Evolutionary conservation across 2,888 invertebrate species (phyloP), one percentile per base, ranked within the genome.

Genomic region (Microchrysa polita): DNA sequence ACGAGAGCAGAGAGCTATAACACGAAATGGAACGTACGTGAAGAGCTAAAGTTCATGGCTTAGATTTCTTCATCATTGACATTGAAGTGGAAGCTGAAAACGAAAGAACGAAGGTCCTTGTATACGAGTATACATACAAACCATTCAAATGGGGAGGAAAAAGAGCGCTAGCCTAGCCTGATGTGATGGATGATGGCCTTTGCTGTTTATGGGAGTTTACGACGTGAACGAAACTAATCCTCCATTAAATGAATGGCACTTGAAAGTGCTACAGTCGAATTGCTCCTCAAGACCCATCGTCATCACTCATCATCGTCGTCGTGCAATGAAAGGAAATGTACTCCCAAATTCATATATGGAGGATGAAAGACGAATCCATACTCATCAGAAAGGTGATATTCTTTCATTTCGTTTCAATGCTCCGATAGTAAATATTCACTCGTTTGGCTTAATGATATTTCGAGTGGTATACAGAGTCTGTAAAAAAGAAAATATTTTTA

Each of bases 151-250:
- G 20, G 7, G 12, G 23, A 10, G 7, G 12, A 12, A 10, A 14
- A 20, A 60, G 27, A 48, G 48, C 48, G 2, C 48, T n/a, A 12
- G 14, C 10, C 12, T 14, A 12, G 14, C 10, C 12, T 14, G 60
- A 27, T 60, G 60, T 60, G 60, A 60, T 60, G 60, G 60, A 60
- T n/a, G n/a, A n/a, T 60, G 60, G 60, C 27, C 60, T 60, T 60
- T 60, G 60, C 60, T 60, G 60, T 60, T 60, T 60, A 60, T 27
- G 60, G 60, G 27, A n/a, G 23, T 27, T 23, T 60, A 18, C 20
- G 60, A 60, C 23, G 20, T 60, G 60, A 60, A 60, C 34, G 60
- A 27, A 60, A 60, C 60, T 60, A 60, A 60, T 60, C 60, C 60
- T 27, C 27, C 27, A 55, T 27, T 27, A 60, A 60, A 60, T 60